Evolutionary conservation across 2,888 invertebrate species (phyloP).

Genomic region (Omphaloscelis lunosa): DNA sequence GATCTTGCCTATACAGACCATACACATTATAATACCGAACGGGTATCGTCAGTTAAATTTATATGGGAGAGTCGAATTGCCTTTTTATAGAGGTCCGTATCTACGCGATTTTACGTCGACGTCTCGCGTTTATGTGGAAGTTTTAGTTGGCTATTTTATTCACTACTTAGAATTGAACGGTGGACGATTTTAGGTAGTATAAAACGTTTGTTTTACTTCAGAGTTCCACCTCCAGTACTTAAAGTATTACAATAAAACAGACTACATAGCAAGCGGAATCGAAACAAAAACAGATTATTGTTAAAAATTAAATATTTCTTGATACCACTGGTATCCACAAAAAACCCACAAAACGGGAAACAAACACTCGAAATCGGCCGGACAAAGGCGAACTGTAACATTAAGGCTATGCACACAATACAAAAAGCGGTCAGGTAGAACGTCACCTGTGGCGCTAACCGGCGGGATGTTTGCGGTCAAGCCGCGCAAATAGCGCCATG

Average conservation of each 20-base stretch:
- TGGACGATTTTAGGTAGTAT: constrained; percentile 23
- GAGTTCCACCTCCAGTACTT: neutral
- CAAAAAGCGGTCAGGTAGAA: constrained; percentile 82
- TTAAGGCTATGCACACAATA: constrained; percentile 76
- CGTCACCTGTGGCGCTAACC: constrained; percentile 87
- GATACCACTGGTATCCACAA: constrained; percentile 38
- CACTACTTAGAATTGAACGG: constrained; percentile 13
- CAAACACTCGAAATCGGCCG: constrained; percentile 54
- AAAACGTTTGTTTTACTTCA: constrained; percentile 19
- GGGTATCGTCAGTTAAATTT: constrained; percentile 66
- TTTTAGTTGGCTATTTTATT: constrained; percentile 39
- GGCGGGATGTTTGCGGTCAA: constrained; percentile 76
- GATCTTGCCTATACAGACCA: constrained; percentile 69
- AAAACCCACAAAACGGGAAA: constrained; percentile 54
- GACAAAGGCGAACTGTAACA: constrained; percentile 72
- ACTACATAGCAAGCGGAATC: neutral
- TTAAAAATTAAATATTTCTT: constrained; percentile 12
- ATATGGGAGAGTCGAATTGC: constrained; percentile 65
- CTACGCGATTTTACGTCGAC: constrained; percentile 46
- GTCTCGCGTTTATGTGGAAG: constrained; percentile 32
- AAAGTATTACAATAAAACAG: constrained; percentile 1
- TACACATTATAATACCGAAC: constrained; percentile 64
- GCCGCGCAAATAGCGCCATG: constrained; percentile 81
- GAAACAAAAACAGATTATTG: neutral
- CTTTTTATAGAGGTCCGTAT: constrained; percentile 57